Base-by-base conservation (phyloP, 2,797 vertebrate species). In the Dendrocincla tyrannina region DNA sequence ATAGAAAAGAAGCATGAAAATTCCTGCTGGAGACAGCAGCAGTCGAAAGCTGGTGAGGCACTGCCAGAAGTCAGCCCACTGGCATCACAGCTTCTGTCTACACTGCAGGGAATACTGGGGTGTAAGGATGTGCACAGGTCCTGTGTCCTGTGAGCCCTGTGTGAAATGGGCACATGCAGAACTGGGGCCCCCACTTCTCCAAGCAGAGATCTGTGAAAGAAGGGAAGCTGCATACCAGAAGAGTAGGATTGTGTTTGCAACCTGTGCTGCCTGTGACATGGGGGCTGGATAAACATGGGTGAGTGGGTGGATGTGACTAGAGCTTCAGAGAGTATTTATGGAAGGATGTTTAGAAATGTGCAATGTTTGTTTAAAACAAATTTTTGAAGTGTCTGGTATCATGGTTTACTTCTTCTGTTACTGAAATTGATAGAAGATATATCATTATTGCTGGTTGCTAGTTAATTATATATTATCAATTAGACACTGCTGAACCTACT, bases 111-210 rank as follows among this genome's bases (percentile, higher is more conserved):
- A 67, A 47, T 44, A 66, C 14, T n/a, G 27, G 32, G 15, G 13
- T 41, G 17, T 42, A 37, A 75, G 46, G 30, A 35, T 37, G 37
- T 42, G 67, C 9, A 53, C 1, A 5, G 37, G 13, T 35, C 39
- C 58, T 66, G 1, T 0, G 0, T 23, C 47, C 47, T 16, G 2
- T 3, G 17, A 33, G 42, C 20, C 49, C 49, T 50, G 2, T 3
- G 16, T 37, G 42, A 77, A 73, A 68, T 0, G 6, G 23, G 18
- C 18, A 70, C 32, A 22, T 4, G 10, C 22, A 72, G 42, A 66
- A 25, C 22, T 76, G 25, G 18, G 37, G 3, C 3, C 28, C 8
- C 7, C 41, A 28, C 10, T 41, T 79, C 35, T 74, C 15, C 55
- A 56, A 66, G 50, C 7, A 69, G 58, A 72, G 4, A 12, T 33